Conservation (phyloP, 2,888 invertebrate species). For the Zaprionus obscuricornis region DNA sequence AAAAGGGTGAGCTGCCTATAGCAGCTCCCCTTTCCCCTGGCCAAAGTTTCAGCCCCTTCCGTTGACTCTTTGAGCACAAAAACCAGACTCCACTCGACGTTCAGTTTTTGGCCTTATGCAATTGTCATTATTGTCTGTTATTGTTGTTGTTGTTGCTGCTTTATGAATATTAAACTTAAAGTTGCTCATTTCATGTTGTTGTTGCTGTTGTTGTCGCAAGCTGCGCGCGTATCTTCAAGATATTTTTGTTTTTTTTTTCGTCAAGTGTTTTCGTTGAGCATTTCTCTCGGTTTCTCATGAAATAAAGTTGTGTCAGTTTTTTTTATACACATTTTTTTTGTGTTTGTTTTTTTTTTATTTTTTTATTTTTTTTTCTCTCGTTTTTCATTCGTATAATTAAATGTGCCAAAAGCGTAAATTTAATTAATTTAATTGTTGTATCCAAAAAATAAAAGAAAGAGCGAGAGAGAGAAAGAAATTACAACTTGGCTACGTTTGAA, state of each 20-base stretch:
- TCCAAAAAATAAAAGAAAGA: conserved; percentile 42
- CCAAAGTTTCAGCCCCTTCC: neutral
- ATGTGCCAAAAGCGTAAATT: conserved; percentile 71
- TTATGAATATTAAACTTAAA: conserved; percentile 44
- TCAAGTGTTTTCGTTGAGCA: conserved; percentile 38
- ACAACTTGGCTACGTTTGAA: conserved; percentile 40
- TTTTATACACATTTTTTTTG: too few species aligned
- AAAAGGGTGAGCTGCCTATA: too few species aligned
- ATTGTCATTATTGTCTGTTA: conserved; percentile 48
- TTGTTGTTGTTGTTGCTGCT: conserved; percentile 27
- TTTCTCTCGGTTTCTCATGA: conserved; percentile 50
- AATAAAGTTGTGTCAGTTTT: conserved; percentile 43
- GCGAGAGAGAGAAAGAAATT: too few species aligned
- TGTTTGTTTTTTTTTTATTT: neutral
- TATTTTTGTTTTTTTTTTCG: conserved; percentile 25
- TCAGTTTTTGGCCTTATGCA: conserved; percentile 47
- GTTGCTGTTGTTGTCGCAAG: conserved; percentile 26
- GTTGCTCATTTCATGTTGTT: conserved; percentile 34
- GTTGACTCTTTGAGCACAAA: neutral
- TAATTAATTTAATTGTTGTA: conserved; percentile 70
- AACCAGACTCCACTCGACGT: conserved; percentile 3
- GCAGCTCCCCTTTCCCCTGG: neutral
- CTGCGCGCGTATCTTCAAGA: conserved; percentile 42
- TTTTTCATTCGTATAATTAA: conserved; percentile 36
- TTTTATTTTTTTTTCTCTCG: conserved; percentile 7